Evolutionary conservation across 2,113 vertebrate genomes (phyloP), one percentile per base, ranked within the genome.

Genomic region (Brienomyrus longianalis): DNA sequence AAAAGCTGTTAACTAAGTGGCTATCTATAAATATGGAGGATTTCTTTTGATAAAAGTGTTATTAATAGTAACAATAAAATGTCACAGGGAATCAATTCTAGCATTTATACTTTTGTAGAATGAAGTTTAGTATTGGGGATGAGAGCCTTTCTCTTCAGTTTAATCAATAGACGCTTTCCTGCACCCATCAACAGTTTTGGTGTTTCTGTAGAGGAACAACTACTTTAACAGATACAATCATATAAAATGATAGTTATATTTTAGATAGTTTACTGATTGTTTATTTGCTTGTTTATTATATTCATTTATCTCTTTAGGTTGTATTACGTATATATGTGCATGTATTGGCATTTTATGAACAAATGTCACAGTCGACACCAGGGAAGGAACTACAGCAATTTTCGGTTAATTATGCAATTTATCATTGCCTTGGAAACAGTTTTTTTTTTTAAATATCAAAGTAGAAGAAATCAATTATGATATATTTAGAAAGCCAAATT

Each of bases 31-130:
- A 39, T 48, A 35, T 50, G 50, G n/a, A 35, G 39, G 35, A 62
- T 45, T 80, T 87, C 62, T 87, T 77, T 31, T 80, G 84, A 54
- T 54, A 84, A 54, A 87, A 56, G n/a, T 47, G 23, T 80, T 85
- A 89, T 89, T 83, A 59, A 62, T 89, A 89, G 80, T 84, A 85
- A 47, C 19, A 43, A n/a, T 62, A 19, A 85, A 89, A 89, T 89
- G 89, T 51, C 66, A 52, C 35, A 74, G 43, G 48, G 87, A 90
- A 87, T 87, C 85, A 54, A 54, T 87, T 47, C 31, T 31, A 87
- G 27, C 48, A 80, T 90, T 87, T 77, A 54, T 90, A 21, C 74
- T 87, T 86, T 90, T 47, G 43, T 50, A 86, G 45, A 45, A 87
- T 86, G 86, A 45, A 74, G 47, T 39, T 9, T 10, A 48, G 83